Base-by-base conservation (phyloP, 2,113 vertebrate species). In the Galbula dea region DNA sequence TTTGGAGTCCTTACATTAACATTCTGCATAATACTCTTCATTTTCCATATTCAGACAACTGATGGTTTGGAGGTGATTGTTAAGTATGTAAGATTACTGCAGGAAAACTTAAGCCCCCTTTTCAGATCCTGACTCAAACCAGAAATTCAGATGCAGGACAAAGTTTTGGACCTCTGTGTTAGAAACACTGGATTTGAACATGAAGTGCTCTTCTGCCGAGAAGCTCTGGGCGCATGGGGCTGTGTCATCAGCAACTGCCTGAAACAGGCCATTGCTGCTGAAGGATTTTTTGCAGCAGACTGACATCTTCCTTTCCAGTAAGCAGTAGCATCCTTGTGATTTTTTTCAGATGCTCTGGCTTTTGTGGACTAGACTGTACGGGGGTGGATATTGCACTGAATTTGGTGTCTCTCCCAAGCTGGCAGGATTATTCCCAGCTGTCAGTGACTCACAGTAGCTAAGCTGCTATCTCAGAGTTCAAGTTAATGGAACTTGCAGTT, bases 391-490 rank as follows among this genome's bases (percentile, higher is more conserved):
- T 30, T 88, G 55, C 65, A 18, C 13, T 83, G 77, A 59, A 68
- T 75, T 89, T 86, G 55, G 34, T 89, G 71, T 88, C 24, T 89
- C 18, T 94, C 78, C 78, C 77, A 52, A 10, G 71, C 4, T 92
- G 89, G 75, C 88, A 95, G 82, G 75, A 49, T 85, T 89, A 55
- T 94, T 94, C 73, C 86, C 84, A 89, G 92, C 95, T 97, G 94
- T 80, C 67, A 59, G 78, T 96, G 95, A 94, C 90, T 96, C 93
- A 95, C 86, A 88, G 88, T 86, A 90, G 90, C 73, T 2, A 15
- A 88, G 80, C 22, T 93, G 43, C 52, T 84, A 66, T 92, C 80
- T 86, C 67, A 62, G 83, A 92, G 92, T 90, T 95, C 68, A 88
- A 72, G 58, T 77, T 74, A 73, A 73, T 94, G 96, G 95, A 96